Conservation (phyloP, 2,888 invertebrate species). For the Drosophila aldrichi region DNA sequence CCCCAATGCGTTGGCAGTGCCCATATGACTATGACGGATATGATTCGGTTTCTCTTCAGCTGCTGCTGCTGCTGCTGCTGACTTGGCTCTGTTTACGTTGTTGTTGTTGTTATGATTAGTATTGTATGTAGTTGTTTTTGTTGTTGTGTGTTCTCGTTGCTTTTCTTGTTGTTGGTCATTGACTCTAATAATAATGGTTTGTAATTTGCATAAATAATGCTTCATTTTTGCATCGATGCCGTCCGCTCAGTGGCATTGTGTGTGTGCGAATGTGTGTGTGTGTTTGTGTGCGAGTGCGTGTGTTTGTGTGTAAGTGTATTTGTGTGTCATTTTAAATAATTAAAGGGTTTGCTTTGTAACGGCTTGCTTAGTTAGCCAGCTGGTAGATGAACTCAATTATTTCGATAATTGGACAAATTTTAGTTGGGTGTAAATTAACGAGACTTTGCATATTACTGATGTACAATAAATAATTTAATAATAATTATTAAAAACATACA, state of each 20-base stretch:
- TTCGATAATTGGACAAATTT: slow-evolving; percentile 31
- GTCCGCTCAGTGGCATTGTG: slow-evolving; percentile 6
- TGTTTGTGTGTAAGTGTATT: slow-evolving; percentile 6
- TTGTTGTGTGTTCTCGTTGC: slow-evolving; percentile 8
- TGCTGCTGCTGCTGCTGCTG: slow-evolving; percentile 9
- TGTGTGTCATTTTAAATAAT: slow-evolving; percentile 61
- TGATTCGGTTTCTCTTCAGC: slow-evolving; percentile 43
- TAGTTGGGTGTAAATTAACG: slow-evolving; percentile 10
- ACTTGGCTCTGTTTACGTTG: slow-evolving; percentile 29
- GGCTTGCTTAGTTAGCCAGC: slow-evolving; percentile 13
- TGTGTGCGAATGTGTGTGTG: slow-evolving; percentile 6
- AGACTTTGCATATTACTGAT: background rate
- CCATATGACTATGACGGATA: slow-evolving; percentile 70
- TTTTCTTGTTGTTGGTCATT: slow-evolving; percentile 51
- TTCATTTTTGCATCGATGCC: slow-evolving; percentile 66
- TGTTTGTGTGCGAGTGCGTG: background rate
- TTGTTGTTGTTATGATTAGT: slow-evolving; percentile 5
- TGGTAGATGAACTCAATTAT: slow-evolving; percentile 36
- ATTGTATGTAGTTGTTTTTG: slow-evolving; percentile 7
- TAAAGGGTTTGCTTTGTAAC: slow-evolving; percentile 41
- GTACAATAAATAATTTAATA: background rate
- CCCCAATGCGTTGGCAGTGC: slow-evolving; percentile 58
- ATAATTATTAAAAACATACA: background rate
- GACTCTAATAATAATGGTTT: slow-evolving; percentile 77
- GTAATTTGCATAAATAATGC: slow-evolving; percentile 79